Conservation (phyloP, 2,888 invertebrate species). For the Limnephilus lunatus region DNA sequence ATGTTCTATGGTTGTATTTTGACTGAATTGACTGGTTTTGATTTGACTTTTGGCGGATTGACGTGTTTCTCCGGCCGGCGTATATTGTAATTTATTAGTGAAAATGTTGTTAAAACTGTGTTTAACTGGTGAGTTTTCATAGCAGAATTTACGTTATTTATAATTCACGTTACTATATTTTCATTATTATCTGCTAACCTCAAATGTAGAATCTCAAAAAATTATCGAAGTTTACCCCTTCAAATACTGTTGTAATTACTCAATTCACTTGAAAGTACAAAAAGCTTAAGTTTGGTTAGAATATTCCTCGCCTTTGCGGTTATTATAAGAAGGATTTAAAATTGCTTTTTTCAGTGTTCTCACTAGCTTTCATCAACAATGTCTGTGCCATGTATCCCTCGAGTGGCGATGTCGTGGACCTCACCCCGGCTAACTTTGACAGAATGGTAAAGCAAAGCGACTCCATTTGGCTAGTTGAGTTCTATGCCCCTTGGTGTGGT, state of each 20-base stretch:
- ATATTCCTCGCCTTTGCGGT: background rate
- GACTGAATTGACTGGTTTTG: background rate
- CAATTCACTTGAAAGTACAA: background rate
- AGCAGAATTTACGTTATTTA: background rate
- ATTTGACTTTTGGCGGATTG: constrained; percentile 23
- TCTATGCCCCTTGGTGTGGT: constrained; percentile 98
- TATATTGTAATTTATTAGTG: background rate
- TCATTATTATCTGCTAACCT: background rate
- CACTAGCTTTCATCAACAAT: constrained; percentile 54
- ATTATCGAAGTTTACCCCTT: background rate
- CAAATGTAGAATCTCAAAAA: background rate
- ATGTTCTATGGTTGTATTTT: constrained; percentile 21
- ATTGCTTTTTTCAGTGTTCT: constrained; percentile 46
- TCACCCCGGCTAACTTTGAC: constrained; percentile 93
- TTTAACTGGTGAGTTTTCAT: background rate
- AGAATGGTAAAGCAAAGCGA: constrained; percentile 88
- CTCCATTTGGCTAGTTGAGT: constrained; percentile 96
- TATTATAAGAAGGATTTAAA: background rate
- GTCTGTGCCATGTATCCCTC: constrained; percentile 80
- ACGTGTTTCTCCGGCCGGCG: constrained; percentile 22
- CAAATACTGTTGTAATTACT: background rate
- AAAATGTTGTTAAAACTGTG: background rate
- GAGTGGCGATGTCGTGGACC: constrained; percentile 87
- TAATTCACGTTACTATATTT: background rate
- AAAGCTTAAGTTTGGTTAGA: background rate